Conservation (phyloP, 2,113 vertebrate species). For the Candoia aspera region DNA sequence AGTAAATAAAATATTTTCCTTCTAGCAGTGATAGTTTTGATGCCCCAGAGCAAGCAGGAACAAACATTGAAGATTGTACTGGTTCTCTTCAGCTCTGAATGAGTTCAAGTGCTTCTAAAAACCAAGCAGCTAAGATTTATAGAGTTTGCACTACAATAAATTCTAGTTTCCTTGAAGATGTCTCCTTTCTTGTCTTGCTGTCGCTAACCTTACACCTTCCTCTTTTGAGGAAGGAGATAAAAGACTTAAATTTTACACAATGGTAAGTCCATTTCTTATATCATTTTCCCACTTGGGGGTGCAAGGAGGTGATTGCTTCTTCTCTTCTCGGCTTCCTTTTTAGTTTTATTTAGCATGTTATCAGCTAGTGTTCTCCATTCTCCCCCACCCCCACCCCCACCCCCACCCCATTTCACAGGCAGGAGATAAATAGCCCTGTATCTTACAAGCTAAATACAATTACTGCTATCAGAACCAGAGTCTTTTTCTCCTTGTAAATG, state of each 20-base stretch:
- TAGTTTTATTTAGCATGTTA: constrained; percentile 66
- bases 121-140: constrained; percentile 19
- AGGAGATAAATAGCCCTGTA: constrained; percentile 78
- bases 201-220: constrained; percentile 14
- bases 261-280: constrained; percentile 34
- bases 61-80: not conserved
- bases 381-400: constrained; percentile 49
- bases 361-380: constrained; percentile 56
- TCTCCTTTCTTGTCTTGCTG: constrained; percentile 29
- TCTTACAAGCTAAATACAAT: constrained; percentile 85
- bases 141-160: constrained; percentile 11
- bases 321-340: constrained; percentile 37
- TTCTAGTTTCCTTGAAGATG: constrained; percentile 26
- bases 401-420: constrained; percentile 67
- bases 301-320: constrained; percentile 13
- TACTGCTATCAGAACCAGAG: constrained; percentile 80
- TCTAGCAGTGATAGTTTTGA: not conserved
- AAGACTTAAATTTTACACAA: constrained; percentile 37
- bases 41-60: not conserved
- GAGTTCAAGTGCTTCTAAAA: not conserved
- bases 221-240: not conserved
- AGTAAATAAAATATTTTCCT: not conserved
- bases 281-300: constrained; percentile 23
- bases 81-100: not conserved
- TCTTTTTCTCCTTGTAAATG: constrained; percentile 75